Base-by-base conservation (phyloP, 2,888 invertebrate species). In the Notocelia uddmanniana region DNA sequence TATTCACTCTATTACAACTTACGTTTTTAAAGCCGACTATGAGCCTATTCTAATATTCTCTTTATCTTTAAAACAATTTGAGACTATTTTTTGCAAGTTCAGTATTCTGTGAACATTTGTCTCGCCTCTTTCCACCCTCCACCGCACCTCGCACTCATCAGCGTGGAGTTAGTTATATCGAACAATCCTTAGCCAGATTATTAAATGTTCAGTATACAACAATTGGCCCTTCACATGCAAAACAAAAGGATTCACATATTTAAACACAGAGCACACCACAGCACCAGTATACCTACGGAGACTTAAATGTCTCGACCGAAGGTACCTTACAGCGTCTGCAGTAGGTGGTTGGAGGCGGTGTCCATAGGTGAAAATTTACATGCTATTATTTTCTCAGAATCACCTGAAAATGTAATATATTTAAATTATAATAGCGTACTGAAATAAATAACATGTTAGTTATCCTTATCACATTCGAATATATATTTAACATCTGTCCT, bases 1-100 rank as follows among this genome's bases (percentile, higher is more conserved):
- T 63, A 69, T 69, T 63, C 15, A 11, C 31, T 55, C 64, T 66
- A 52, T 45, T 66, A 64, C 52, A 70, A 41, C 70, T 50, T 21
- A 69, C 45, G 58, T 58, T 64, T 50, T 64, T 52, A 52, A 58
- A 64, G 64, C 64, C 70, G 37, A 70, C 64, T 58, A 70, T 50
- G 64, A 58, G 52, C 50, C 52, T 70, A 69, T 37, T 50, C 69
- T 70, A 58, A 50, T 48, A 63, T 26, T 68, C n/a, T 31, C 13
- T 23, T 31, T 45, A 2, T 45, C 15, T 54, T 23, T 23, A 45
- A 57, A 63, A 34, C 37, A 59, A 31, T 31, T 31, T 31, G 31
- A 31, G 31, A 31, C 3, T 31, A 31, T 31, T 8, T 31, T 59
- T 13, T 21, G 21, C 21, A 10, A 37, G 11, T 21, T 59, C 11